Evolutionary conservation across 1,140 invertebrate species (phyloP), one percentile per base, ranked within the genome.

Genomic region (Euborellia annulipes): DNA sequence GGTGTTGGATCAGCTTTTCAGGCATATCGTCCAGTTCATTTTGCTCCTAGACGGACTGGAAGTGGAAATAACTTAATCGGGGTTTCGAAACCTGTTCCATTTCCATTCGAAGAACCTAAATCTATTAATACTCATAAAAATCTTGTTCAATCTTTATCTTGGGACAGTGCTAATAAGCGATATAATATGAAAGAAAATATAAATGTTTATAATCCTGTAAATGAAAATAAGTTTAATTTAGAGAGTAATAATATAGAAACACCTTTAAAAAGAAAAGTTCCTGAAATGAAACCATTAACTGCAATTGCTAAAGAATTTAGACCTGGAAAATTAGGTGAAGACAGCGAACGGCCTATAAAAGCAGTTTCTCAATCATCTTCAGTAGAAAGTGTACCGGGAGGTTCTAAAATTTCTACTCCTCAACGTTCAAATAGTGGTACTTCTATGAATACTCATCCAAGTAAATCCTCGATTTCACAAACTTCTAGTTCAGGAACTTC

Each of bases 331-430:
- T 14, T 45, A 21, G 43, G 43, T 3, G 2, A 45, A 7, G 43
- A 45, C 9, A n/a, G 36, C 11, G 1, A 36, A 21, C 34, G 43
- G 16, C 43, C 43, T 2, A n/a, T 45, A 18, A 46, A 46, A 40
- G 14, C 46, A 9, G 16, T 47, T 14, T 47, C 46, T 3, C 39
- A 47, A 16, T 22, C 46, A 8, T 47, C 46, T 7, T 47, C 46
- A n/a, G 14, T 42, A 20, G 43, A 45, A n/a, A 45, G 32, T 13
- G 19, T 19, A 11, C 39, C 19, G 18, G 8, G 36, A 17, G 19
- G 36, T 13, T 46, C 45, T 20, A 39, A 27, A 42, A 17, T 20
- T 19, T 47, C 46, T 19, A 47, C 46, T 11, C 41, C 46, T 4
- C 46, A 47, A 14, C 41, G 43, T 21, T 45, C 43, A 2, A 20